Evolutionary conservation across 2,797 vertebrate genomes (phyloP).

Genomic region (Danionella dracula): DNA sequence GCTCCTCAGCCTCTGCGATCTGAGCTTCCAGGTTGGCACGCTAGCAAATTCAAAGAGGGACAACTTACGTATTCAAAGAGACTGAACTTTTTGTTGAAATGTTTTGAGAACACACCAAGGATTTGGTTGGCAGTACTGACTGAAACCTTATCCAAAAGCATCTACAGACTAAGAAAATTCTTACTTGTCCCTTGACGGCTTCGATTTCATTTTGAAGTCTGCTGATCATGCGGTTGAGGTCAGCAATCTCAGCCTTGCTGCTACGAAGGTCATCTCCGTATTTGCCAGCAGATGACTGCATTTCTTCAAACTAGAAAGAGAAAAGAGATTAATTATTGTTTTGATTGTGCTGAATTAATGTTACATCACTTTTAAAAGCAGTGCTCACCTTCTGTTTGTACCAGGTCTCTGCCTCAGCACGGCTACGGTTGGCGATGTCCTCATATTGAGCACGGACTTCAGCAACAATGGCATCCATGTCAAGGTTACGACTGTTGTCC

Average conservation of each 20-base stretch:
- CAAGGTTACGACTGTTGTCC: constrained; percentile 80
- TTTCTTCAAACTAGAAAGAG: constrained; percentile 57
- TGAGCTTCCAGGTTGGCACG: constrained; percentile 62
- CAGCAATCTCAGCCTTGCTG: constrained; percentile 79
- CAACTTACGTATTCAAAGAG: background rate
- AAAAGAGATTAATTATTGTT: background rate
- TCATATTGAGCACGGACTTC: constrained; percentile 86
- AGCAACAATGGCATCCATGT: constrained; percentile 80
- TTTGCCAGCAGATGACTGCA: constrained; percentile 51
- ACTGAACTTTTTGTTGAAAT: background rate
- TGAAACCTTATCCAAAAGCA: background rate
- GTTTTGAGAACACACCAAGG: background rate
- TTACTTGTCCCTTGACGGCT: constrained; percentile 81
- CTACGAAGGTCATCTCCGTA: constrained; percentile 64
- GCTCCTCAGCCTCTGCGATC: constrained; percentile 62
- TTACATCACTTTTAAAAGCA: background rate
- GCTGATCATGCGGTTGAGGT: constrained; percentile 80
- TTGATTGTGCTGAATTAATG: background rate
- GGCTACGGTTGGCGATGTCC: constrained; percentile 73
- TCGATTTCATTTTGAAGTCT: constrained; percentile 85
- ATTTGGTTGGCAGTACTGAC: background rate
- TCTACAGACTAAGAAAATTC: background rate
- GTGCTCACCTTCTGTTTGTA: constrained; percentile 68
- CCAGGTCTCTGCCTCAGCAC: constrained; percentile 79
- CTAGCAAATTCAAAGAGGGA: constrained; percentile 52